Evolutionary conservation across 2,113 vertebrate species (phyloP).

Genomic region (Ancistrus triradiatus): DNA sequence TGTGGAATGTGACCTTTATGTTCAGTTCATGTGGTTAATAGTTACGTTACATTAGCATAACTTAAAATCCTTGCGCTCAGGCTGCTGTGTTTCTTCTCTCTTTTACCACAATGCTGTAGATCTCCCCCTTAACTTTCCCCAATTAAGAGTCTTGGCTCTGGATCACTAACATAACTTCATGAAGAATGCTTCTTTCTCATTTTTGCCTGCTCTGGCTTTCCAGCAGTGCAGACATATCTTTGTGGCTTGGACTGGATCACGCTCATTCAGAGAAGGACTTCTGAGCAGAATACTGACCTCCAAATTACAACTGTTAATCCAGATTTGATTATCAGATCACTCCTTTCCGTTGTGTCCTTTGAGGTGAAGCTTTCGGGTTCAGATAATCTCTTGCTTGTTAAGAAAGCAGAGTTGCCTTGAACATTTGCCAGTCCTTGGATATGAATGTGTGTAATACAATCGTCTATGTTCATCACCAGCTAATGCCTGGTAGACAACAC

Average conservation of each 20-base stretch:
- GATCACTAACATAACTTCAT: neutral
- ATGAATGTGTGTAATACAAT: constrained; percentile 25
- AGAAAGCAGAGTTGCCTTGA: too few relatives aligned
- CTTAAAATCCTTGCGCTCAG: too few relatives aligned
- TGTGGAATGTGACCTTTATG: too few relatives aligned
- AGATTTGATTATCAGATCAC: neutral
- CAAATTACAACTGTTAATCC: neutral
- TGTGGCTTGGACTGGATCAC: neutral
- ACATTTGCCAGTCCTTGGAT: constrained; percentile 18
- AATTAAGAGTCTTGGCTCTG: neutral
- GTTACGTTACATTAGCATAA: too few relatives aligned
- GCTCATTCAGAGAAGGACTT: neutral
- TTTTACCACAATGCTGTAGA: neutral
- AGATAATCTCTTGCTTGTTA: too few relatives aligned
- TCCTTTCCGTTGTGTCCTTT: too few relatives aligned
- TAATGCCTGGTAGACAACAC: neutral
- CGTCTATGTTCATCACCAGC: neutral
- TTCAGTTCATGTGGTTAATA: too few relatives aligned
- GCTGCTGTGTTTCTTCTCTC: neutral
- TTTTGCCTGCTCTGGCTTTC: neutral
- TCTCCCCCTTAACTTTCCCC: neutral
- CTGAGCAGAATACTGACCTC: neutral
- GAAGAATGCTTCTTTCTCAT: constrained; percentile 5
- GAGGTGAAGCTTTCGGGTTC: too few relatives aligned
- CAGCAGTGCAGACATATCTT: neutral